phyloP scores from a whole-genome alignment of 2,797 vertebrate species.

The Syncerus caffer region DNA sequence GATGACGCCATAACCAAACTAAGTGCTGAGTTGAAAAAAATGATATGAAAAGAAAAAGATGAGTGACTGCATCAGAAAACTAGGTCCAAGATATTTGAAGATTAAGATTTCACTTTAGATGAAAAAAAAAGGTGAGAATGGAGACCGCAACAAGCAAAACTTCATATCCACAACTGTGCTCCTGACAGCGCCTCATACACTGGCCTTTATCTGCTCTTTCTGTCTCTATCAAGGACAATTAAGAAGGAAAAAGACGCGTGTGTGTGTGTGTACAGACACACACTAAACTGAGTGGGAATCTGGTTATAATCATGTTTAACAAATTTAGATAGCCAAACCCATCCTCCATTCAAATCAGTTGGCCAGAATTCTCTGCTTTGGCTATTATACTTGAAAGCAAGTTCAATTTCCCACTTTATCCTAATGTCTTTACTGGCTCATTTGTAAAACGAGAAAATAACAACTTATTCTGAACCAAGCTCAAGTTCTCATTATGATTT shows the following conservation, averaged over 20 bases:
- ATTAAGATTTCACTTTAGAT: background rate
- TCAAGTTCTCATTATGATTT: background rate
- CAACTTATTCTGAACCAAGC: background rate
- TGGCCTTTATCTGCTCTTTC: background rate
- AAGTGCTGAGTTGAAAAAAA: background rate
- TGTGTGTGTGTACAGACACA: background rate
- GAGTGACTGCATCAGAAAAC: background rate
- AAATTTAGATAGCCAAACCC: background rate
- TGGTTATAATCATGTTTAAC: background rate
- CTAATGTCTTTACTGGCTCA: background rate
- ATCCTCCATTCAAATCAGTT: background rate
- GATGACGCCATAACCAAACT: background rate
- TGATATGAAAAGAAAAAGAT: background rate
- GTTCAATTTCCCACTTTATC: background rate
- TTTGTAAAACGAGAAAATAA: background rate
- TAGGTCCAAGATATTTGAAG: background rate
- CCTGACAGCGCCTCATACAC: background rate
- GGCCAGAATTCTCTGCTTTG: background rate
- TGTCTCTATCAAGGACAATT: background rate
- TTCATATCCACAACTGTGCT: background rate
- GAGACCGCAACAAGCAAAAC: background rate
- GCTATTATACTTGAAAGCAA: background rate
- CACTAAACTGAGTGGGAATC: background rate
- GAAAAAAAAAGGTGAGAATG: background rate
- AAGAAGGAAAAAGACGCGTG: background rate